These are phyloP conservation scores for Gulo gulo DNA, from an alignment of 2,113 vertebrate species.

Conservation along the genomic window DNA sequence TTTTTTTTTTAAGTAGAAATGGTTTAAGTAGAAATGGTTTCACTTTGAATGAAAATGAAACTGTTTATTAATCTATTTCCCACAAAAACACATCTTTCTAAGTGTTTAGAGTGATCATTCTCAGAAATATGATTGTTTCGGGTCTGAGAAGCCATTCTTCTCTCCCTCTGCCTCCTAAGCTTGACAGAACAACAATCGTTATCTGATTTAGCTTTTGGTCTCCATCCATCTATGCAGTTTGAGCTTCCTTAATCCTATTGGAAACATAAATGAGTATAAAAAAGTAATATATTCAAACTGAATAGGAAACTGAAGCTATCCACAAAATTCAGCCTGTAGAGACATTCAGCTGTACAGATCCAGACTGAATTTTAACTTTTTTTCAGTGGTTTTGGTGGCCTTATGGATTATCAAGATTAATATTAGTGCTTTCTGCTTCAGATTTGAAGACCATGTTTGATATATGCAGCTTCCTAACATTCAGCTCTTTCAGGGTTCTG, in stretches of 20 bases:
- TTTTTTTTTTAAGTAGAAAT: background rate
- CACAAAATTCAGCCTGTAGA: background rate
- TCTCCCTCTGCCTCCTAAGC: background rate
- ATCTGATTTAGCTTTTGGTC: constrained; percentile 16
- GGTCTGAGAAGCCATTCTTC: background rate
- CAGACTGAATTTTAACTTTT: background rate
- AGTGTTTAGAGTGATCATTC: background rate
- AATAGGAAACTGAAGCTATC: background rate
- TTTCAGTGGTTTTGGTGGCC: background rate
- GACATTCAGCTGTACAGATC: background rate
- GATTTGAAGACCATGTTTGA: background rate
- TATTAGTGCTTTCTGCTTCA: background rate
- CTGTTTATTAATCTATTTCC: background rate
- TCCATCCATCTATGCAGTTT: background rate
- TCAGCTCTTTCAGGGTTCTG: background rate
- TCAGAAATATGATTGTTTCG: constrained; percentile 2
- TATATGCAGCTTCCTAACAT: background rate
- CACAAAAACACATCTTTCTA: background rate
- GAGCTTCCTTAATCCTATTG: background rate
- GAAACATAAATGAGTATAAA: constrained; percentile 7
- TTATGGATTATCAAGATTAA: background rate
- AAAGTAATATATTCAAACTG: background rate
- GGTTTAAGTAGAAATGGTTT: constrained; percentile 2
- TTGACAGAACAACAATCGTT: background rate
- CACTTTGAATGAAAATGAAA: constrained; percentile 43